Evolutionary conservation across 2,888 invertebrate genomes (phyloP).

Genomic region (Lobophora halterata): DNA sequence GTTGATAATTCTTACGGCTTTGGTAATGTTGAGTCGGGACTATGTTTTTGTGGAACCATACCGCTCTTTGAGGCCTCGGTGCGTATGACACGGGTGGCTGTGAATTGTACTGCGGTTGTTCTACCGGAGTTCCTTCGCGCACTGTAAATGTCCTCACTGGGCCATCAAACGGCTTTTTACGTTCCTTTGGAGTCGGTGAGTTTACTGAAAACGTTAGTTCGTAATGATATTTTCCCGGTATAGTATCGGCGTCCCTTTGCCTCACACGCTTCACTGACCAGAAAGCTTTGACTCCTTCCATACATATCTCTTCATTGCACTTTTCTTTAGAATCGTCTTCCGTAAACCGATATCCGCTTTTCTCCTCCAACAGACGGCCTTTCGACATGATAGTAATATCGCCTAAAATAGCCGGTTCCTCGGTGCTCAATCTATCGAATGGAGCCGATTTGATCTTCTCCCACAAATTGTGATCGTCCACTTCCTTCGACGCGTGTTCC

Average conservation of each 20-base stretch:
- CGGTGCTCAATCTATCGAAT: constrained; percentile 58
- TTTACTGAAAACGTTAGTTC: constrained; percentile 85
- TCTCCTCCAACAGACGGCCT: constrained; percentile 81
- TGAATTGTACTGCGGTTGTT: constrained; percentile 35
- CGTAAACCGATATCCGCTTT: constrained; percentile 78
- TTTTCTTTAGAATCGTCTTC: constrained; percentile 67
- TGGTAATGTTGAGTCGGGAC: constrained; percentile 43
- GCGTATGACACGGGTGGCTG: constrained; percentile 32
- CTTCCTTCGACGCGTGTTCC: constrained; percentile 49
- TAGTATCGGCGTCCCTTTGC: constrained; percentile 78
- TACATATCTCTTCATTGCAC: constrained; percentile 69
- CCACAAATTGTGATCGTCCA: constrained; percentile 73
- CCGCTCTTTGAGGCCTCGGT: constrained; percentile 51
- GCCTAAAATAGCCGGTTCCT: constrained; percentile 78
- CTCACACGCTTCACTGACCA: constrained; percentile 86
- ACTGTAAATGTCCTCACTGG: constrained; percentile 84
- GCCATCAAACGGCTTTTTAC: constrained; percentile 70
- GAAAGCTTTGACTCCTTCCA: constrained; percentile 79
- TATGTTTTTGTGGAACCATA: constrained; percentile 70
- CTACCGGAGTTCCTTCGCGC: constrained; percentile 64
- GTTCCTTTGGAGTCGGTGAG: constrained; percentile 73
- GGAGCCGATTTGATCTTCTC: constrained; percentile 71
- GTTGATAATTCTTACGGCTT: constrained; percentile 44
- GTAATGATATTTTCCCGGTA: constrained; percentile 75
- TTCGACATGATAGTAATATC: constrained; percentile 84